phyloP scores from a whole-genome alignment of 2,797 vertebrate genomes.

The Martes flavigula region DNA sequence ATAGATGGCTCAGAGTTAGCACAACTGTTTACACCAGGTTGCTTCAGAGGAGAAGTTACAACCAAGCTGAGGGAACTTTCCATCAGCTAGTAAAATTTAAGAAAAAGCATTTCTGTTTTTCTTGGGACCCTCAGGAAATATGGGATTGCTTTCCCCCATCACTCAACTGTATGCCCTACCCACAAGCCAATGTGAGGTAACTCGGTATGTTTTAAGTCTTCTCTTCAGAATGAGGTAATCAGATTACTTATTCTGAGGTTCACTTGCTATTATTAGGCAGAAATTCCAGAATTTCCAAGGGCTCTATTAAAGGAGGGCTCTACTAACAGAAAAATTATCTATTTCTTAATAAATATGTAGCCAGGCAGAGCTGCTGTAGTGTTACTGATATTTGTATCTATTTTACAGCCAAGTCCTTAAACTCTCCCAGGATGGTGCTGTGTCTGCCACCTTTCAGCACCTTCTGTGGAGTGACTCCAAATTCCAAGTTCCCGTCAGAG shows the following conservation, averaged over 20 bases:
- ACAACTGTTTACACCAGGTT: neutral
- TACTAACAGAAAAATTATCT: neutral
- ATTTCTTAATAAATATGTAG: neutral
- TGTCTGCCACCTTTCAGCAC: neutral
- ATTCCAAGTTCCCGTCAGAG: neutral
- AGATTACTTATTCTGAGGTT: neutral
- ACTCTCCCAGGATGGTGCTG: neutral
- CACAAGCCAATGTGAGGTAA: neutral
- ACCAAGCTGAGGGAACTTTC: neutral
- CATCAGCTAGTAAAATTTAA: neutral
- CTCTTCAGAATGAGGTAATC: neutral
- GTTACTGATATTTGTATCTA: neutral
- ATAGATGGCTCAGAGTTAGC: neutral
- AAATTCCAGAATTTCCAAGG: neutral
- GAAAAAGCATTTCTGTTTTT: neutral
- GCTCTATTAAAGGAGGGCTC: neutral
- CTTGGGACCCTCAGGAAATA: neutral
- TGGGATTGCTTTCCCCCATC: neutral
- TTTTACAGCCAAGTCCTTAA: neutral
- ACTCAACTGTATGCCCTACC: neutral
- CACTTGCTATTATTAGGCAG: neutral
- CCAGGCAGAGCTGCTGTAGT: neutral
- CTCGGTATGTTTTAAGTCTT: neutral
- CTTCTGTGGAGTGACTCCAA: neutral
- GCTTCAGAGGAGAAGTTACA: neutral